phyloP scores from a whole-genome alignment of 2,113 vertebrate genomes.

The Oenanthe oenanthe region DNA sequence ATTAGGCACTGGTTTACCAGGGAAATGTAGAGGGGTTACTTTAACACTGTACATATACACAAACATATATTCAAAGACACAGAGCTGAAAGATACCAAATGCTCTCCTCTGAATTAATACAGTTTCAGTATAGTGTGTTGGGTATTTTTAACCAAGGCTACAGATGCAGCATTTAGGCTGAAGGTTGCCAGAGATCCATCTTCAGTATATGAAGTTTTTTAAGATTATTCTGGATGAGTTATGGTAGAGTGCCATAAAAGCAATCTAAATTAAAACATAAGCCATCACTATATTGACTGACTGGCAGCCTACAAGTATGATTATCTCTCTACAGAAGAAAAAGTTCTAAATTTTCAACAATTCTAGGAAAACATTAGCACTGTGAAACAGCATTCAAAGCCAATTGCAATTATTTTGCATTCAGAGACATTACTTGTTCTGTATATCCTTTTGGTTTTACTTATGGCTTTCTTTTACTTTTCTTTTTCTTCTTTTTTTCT shows the following conservation, averaged over 20 bases:
- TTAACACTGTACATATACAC: background rate
- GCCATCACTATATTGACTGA: background rate
- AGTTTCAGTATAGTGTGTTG: background rate
- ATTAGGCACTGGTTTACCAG: background rate
- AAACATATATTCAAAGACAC: background rate
- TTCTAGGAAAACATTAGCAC: background rate
- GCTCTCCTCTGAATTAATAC: background rate
- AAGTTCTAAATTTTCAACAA: background rate
- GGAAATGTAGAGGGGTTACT: background rate
- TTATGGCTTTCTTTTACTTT: background rate
- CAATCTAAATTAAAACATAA: conserved; percentile 24
- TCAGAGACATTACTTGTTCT: background rate
- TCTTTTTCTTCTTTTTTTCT: background rate
- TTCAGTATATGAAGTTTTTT: background rate
- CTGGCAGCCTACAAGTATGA: background rate
- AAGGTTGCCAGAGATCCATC: background rate
- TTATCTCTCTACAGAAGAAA: background rate
- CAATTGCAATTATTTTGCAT: background rate
- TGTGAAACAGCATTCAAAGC: background rate
- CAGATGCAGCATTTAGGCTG: background rate
- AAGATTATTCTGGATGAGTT: background rate
- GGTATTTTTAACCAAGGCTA: background rate
- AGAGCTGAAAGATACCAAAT: background rate
- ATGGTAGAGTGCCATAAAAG: background rate
- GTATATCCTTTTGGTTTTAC: background rate